Percentiles rank a stretch among this genome's conserved stretches.
phyloP scores from a whole-genome alignment of 2,797 vertebrate species.

The Pseudochirops corinnae region DNA sequence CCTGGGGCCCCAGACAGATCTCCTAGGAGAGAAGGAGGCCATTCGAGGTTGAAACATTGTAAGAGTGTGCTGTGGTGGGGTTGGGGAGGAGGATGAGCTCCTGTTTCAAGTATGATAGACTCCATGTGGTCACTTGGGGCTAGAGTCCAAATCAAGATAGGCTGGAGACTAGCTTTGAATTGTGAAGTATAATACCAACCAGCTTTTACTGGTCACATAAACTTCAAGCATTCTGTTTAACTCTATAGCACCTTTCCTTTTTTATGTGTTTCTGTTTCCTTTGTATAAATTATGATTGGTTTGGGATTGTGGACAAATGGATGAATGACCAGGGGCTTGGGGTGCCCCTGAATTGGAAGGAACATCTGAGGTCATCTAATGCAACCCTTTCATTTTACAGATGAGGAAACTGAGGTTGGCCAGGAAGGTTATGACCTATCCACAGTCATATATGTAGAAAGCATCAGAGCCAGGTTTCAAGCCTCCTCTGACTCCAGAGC shows the following conservation, averaged over 20 bases:
- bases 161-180: neutral
- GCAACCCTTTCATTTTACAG: neutral
- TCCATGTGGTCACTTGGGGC: neutral
- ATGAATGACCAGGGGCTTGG: neutral
- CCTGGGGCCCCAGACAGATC: neutral
- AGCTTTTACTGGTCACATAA: neutral
- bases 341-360: neutral
- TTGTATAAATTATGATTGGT: neutral
- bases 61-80: neutral
- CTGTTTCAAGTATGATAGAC: neutral
- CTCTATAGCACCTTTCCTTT: neutral
- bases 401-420: neutral
- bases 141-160: neutral
- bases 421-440: neutral
- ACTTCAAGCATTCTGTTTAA: neutral
- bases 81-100: neutral
- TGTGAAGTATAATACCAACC: neutral
- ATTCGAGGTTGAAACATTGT: neutral
- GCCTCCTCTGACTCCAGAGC: neutral
- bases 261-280: neutral
- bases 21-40: slow-evolving; percentile 2
- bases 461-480: neutral
- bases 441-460: neutral
- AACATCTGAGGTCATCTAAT: neutral
- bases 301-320: neutral